Conservation (phyloP, 2,113 vertebrate species). For the Epinephelus lanceolatus region DNA sequence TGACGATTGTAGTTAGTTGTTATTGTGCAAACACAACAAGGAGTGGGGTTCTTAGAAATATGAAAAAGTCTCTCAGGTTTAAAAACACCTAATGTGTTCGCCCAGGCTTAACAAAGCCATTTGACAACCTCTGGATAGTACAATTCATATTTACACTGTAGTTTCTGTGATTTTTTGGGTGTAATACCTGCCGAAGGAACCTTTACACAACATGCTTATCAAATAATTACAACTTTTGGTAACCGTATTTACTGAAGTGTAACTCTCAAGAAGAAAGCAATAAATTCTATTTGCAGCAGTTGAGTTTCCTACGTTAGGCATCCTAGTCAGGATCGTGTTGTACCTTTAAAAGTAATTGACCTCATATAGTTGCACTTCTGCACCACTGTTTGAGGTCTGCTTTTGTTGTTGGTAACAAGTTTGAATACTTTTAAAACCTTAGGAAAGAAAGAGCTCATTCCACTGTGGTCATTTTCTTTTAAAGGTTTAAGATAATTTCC, state of each 20-base stretch:
- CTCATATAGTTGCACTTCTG: not conserved
- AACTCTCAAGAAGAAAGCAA: not conserved
- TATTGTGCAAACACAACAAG: no score
- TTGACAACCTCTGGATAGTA: not conserved
- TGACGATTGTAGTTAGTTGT: no score
- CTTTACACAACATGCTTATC: not conserved
- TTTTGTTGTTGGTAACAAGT: slow-evolving; percentile 26
- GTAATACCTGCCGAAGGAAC: not conserved
- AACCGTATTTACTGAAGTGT: not conserved
- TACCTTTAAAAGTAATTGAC: slow-evolving; percentile 7
- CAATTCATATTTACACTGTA: not conserved
- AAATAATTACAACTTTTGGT: slow-evolving; percentile 2
- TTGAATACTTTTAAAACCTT: slow-evolving; percentile 30
- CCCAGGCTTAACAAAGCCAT: not conserved
- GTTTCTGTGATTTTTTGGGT: slow-evolving; percentile 2
- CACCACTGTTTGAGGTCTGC: slow-evolving; percentile 9
- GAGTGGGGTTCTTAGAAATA: no score
- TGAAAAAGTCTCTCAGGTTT: no score
- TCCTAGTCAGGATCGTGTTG: not conserved
- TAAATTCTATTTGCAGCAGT: slow-evolving; percentile 7
- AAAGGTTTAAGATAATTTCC: slow-evolving; percentile 25
- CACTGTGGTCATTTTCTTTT: not conserved
- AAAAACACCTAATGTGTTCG: not conserved
- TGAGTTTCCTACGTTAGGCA: slow-evolving; percentile 1
- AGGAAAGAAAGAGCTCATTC: slow-evolving; percentile 35